These are phyloP conservation scores for Colletes collaris DNA, from an alignment of 2,888 invertebrate species.

Conservation along the genomic window DNA sequence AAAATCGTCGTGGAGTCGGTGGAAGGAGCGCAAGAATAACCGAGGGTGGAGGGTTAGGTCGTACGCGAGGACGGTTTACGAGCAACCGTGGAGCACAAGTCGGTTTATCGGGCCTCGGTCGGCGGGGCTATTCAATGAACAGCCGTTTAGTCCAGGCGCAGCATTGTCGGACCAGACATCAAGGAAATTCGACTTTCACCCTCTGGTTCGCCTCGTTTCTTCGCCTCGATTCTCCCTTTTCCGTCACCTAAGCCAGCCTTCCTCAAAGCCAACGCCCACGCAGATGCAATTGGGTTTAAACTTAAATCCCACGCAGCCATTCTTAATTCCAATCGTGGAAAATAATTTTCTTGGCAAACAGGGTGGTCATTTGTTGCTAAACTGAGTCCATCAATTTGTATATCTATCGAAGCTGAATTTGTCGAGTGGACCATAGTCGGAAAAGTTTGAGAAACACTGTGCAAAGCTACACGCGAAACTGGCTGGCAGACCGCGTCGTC, in stretches of 20 bases:
- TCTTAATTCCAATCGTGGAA: no score
- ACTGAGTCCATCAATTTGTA: no score
- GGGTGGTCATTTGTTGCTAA: no score
- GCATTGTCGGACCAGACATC: constrained; percentile 75
- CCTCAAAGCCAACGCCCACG: no score
- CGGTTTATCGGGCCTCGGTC: constrained; percentile 75
- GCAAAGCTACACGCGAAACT: constrained; percentile 40
- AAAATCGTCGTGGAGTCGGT: not conserved
- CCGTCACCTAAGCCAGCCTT: not conserved
- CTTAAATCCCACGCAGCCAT: no score
- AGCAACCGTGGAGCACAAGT: constrained; percentile 70
- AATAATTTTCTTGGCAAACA: no score
- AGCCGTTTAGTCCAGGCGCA: constrained; percentile 72
- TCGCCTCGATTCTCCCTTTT: not conserved
- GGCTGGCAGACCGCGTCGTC: constrained; percentile 39
- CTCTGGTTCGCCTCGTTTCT: not conserved
- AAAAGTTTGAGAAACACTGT: no score
- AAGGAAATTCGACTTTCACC: constrained; percentile 66
- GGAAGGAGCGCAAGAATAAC: constrained; percentile 28
- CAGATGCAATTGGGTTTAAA: no score
- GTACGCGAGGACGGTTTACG: constrained; percentile 67
- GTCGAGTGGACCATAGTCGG: no score
- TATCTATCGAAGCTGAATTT: no score
- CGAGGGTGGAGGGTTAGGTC: not conserved
- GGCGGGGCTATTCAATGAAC: constrained; percentile 73